Base-by-base conservation (phyloP, 2,113 vertebrate genomes). In the Cinclus mexicanus region DNA sequence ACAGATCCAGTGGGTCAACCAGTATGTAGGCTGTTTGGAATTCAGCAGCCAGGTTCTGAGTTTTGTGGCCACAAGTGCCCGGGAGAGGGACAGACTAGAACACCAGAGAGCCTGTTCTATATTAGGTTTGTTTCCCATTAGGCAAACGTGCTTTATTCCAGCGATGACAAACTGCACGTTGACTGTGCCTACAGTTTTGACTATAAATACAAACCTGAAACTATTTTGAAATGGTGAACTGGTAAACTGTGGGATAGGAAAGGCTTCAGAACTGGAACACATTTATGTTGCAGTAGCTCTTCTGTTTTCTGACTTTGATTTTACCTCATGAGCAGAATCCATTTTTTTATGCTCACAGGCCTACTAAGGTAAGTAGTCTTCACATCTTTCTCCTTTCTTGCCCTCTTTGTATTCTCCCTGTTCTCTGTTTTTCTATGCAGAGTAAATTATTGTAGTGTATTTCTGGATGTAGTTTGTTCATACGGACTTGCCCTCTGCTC, bases 151-250 rank as follows among this genome's bases (percentile, higher is more conserved):
- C 44, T 82, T 53, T 75, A 22, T 84, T 63, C 35, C 61, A 71
- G 26, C 21, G 10, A 85, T 84, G 52, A 63, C 53, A 79, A 41
- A 44, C 29, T 50, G 37, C 46, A 9, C 4, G 0, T 55, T 71
- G 35, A n/a, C 64, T 79, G 57, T 93, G 68, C 77, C 74, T 76
- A 56, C 3, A 0, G 15, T 70, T 87, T 89, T 68, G 61, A n/a
- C 55, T 89, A 68, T 89, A 94, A 59, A 74, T 84, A 68, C 16
- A 79, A 94, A 68, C n/a, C 14, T 56, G 42, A 80, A 90, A 33
- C 37, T 90, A 7, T 92, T 90, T 72, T 85, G 63, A 76, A 92
- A 41, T 33, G 46, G 37, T 88, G 83, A 79, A 70, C 78, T 87
- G 82, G 25, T 82, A 37, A 76, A 68, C 53, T 29, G 56, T 72